Evolutionary conservation across 2,888 invertebrate genomes (phyloP).

Genomic region (Phlogophora meticulosa): DNA sequence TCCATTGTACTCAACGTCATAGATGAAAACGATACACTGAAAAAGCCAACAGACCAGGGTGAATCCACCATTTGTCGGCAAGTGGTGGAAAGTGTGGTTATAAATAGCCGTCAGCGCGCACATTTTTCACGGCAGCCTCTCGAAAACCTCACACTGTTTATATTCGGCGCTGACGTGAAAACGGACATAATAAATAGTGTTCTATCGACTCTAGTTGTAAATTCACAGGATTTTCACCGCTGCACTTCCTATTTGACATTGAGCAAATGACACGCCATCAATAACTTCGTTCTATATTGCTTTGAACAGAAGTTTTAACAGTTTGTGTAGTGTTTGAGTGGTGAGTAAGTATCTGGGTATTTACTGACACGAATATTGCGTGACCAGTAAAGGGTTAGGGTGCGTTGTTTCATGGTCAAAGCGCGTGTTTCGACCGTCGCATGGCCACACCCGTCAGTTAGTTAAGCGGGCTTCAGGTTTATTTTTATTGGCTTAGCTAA

Average conservation of each 20-base stretch:
- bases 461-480: conserved; percentile 44
- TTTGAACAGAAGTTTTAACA: conserved; percentile 40
- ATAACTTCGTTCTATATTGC: conserved; percentile 38
- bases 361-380: conserved; percentile 65
- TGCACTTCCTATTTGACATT: conserved; percentile 50
- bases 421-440: conserved; percentile 51
- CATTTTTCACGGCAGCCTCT: conserved; percentile 61
- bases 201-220: conserved; percentile 60
- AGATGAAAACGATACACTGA: not conserved
- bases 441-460: conserved; percentile 62
- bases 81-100: conserved; percentile 51
- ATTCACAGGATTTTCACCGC: conserved; percentile 46
- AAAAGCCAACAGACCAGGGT: conserved; percentile 52
- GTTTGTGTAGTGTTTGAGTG: conserved; percentile 35
- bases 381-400: conserved; percentile 69
- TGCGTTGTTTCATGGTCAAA: conserved; percentile 71
- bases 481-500: conserved; percentile 48
- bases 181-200: conserved; percentile 62
- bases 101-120: conserved; percentile 61
- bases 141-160: conserved; percentile 35
- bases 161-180: conserved; percentile 59
- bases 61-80: conserved; percentile 60
- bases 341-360: conserved; percentile 58
- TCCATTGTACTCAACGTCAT: too few relatives aligned
- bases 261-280: conserved; percentile 55